Base-by-base conservation (phyloP, 2,888 invertebrate genomes). In the Rhopalosiphum nymphaeae region DNA sequence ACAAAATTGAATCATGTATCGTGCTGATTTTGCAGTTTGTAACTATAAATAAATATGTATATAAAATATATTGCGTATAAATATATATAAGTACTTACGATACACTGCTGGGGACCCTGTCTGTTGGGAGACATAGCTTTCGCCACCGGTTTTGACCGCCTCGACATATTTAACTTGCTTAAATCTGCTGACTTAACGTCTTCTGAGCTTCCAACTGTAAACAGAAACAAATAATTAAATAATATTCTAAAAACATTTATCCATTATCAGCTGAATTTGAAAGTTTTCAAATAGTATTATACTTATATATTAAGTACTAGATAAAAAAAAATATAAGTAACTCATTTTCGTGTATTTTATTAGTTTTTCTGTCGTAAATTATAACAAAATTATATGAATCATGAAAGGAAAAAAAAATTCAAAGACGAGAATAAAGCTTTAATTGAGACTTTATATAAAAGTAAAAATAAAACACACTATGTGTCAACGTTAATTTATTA, bases 81-180 rank as follows among this genome's bases (percentile, higher is more conserved):
- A 78, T 7, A 36, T 36, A 16, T 36, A 36, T 61, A 29, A 26
- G 57, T 91, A 91, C 86, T 96, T 96, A 99, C 98, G 97, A 98
- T 98, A 96, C 98, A 98, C 96, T 98, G 98, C 96, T 98, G 98
- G 91, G 98, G 98, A 94, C 98, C 98, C 96, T 98, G 98, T 95
- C 98, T 96, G 96, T 98, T 98, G 86, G 98, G 98, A 86, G 98
- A 98, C 93, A 98, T 97, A 95, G 98, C 97, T 96, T 98, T 98
- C 56, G 98, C 98, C 95, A 98, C 97, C 95, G 97, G 97, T 96
- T 97, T 97, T 42, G 93, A 97, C 46, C 95, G 91, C 78, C 94
- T 91, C 36, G 93, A 89, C 89, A 94, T 94, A 25, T 93, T 94
- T 85, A 94, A 94, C 88, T 94, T 95, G 91, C 57, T 93, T 16